Evolutionary conservation across 2,888 invertebrate genomes (phyloP).

Genomic region (Phalangium opilio): DNA sequence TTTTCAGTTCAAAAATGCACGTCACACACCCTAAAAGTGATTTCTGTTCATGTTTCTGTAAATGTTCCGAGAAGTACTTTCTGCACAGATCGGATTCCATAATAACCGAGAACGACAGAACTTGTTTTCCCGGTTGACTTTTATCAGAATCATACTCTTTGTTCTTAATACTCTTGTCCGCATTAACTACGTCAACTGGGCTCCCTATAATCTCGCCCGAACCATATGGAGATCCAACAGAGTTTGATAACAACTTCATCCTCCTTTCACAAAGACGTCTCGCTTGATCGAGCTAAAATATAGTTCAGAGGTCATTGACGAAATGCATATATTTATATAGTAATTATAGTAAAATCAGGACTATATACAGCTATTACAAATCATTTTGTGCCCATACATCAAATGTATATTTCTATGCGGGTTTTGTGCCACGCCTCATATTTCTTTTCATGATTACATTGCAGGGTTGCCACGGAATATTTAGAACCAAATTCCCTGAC

Average conservation of each 20-base stretch:
- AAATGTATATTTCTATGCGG: too few relatives aligned
- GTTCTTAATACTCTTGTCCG: conserved; percentile 6
- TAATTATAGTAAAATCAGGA: too few relatives aligned
- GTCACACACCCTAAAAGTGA: conserved; percentile 46
- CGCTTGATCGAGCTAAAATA: conserved; percentile 59
- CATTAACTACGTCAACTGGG: conserved; percentile 40
- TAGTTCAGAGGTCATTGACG: too few relatives aligned
- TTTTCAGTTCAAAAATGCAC: too few relatives aligned
- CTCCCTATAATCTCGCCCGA: conserved; percentile 45
- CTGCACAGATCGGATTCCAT: conserved; percentile 63
- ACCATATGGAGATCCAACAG: too few relatives aligned
- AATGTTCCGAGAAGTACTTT: conserved; percentile 59
- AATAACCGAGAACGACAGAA: conserved; percentile 53
- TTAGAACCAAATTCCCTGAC: too few relatives aligned
- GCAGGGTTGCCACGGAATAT: too few relatives aligned
- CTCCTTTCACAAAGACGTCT: conserved; percentile 66
- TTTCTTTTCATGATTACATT: too few relatives aligned
- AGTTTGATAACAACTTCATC: conserved; percentile 33
- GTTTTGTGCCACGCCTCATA: too few relatives aligned
- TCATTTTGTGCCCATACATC: too few relatives aligned
- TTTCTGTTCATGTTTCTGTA: conserved; percentile 66
- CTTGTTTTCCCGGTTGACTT: conserved; percentile 23
- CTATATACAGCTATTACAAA: too few relatives aligned
- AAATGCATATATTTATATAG: too few relatives aligned
- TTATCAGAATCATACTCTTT: conserved; percentile 11